Conservation (phyloP, 2,113 vertebrate species). For the Elephas maximus region DNA sequence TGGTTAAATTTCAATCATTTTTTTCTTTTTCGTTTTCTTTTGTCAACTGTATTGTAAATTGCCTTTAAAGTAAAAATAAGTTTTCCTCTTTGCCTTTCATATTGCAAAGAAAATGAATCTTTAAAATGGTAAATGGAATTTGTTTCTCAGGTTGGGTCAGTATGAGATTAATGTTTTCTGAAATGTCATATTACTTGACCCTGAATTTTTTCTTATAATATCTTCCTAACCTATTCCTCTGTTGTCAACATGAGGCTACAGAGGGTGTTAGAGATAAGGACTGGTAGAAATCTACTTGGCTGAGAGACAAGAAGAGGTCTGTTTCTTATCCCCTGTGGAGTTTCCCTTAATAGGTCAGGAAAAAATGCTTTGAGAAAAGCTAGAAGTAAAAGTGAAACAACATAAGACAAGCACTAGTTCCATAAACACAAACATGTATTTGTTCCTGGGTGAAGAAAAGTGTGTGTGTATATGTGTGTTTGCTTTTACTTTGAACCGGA, state of each 20-base stretch:
- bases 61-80: constrained; percentile 59
- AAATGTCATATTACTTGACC: constrained; percentile 13
- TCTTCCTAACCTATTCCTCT: background rate
- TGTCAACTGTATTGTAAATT: constrained; percentile 49
- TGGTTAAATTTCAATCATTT: constrained; percentile 41
- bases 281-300: constrained; percentile 5
- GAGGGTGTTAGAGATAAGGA: constrained; percentile 20
- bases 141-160: constrained; percentile 24
- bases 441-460: background rate
- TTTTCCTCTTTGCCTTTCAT: constrained; percentile 40
- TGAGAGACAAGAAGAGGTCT: background rate
- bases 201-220: constrained; percentile 17
- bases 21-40: constrained; percentile 50
- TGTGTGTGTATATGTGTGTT: background rate
- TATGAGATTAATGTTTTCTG: constrained; percentile 47
- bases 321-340: background rate
- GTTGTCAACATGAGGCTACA: background rate
- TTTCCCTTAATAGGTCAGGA: constrained; percentile 43
- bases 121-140: constrained; percentile 17
- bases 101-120: constrained; percentile 59
- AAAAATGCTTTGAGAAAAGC: background rate
- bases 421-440: background rate
- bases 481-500: constrained; percentile 11
- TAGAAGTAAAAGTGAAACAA: constrained; percentile 26
- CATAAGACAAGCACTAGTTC: constrained; percentile 1